Evolutionary conservation across 2,797 vertebrate genomes (phyloP), one percentile per base, ranked within the genome.

Genomic region (Allenopithecus nigroviridis): DNA sequence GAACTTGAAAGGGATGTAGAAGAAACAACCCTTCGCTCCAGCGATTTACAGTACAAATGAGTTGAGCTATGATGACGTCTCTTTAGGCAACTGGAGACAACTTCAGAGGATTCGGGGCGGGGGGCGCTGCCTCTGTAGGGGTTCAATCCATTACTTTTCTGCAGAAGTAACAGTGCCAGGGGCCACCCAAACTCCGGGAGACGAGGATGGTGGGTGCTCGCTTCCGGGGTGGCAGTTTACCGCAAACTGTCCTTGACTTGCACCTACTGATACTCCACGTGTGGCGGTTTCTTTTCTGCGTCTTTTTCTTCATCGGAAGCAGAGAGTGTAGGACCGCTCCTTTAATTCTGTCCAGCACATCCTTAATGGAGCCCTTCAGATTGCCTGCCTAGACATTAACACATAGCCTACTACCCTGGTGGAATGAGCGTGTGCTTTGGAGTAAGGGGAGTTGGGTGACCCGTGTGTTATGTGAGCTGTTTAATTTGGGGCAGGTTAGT

Each of bases 201-300:
- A 26, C 0, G 0, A 33, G 50, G 78, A 24, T 21, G 5, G 43
- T 24, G 68, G 36, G 11, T 21, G 61, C 59, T 84, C 57, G 30
- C 78, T 93, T 84, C 46, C 1, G 7, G 80, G 30, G n/a, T 55
- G 68, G 75, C 80, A 64, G 53, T 80, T 74, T 46, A 68, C 61
- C 16, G 61, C 61, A 68, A 68, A n/a, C 28, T 8, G 19, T 21
- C 5, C 79, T 9, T 79, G 22, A 1, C 13, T 85, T 61, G 43
- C 3, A 74, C 33, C 53, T 91, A 22, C 53, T 85, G 61, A 39
- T 68, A 55, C 22, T 41, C 7, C 43, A 5, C 5, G 6, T 16
- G 50, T 81, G 48, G 21, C 43, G 4, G 55, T 92, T 93, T 96
- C 80, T 84, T 72, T 94, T 57, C 48, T 84, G 61, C 30, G 8